Evolutionary conservation across 2,888 invertebrate genomes (phyloP), one percentile per base, ranked within the genome.

Genomic region (Pomacea canaliculata): DNA sequence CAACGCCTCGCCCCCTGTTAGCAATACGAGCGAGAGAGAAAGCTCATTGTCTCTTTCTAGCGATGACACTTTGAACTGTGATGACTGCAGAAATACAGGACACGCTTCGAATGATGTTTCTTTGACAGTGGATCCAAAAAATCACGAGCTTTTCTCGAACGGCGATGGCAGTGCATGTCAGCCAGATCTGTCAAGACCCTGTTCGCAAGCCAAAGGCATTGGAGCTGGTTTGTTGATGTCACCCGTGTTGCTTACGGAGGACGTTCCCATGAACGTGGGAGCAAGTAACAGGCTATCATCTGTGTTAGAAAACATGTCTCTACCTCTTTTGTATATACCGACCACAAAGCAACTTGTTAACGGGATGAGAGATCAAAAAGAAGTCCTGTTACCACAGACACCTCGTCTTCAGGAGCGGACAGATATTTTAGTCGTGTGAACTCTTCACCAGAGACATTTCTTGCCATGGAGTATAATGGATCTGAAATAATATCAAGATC

Each of bases 281-380:
- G 72, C 71, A 23, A 87, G 85, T 74, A 86, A 86, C 70, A 77
- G 86, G 37, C 83, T 89, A 66, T 89, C 88, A 60, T 81, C 85
- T 56, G 89, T 89, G 49, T 81, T 89, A 70, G 87, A 89, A 79
- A 89, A 87, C 80, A 85, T 89, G 46, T 84, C 87, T 48, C 80
- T 86, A 51, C 83, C 86, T 18, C 79, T 88, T 49, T 79, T 88
- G 51, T 89, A 89, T 79, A 83, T 89, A 77, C 89, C 89, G 37
- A 86, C 83, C 23, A 89, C 88, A 13, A 86, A 84, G 76, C 88
- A 88, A 75, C 84, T 89, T 70, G 85, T 85, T 9, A 76, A 83
- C 74, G 76, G 77, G 73, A 76, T 8, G 76, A 74, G n/a, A 23
- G 56, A 37, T 19, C 60, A n/a, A 62, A 56, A 16, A 59, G 60